These are phyloP conservation scores for Sigmodon hispidus DNA, from an alignment of 2,113 vertebrate species.

Conservation along the genomic window DNA sequence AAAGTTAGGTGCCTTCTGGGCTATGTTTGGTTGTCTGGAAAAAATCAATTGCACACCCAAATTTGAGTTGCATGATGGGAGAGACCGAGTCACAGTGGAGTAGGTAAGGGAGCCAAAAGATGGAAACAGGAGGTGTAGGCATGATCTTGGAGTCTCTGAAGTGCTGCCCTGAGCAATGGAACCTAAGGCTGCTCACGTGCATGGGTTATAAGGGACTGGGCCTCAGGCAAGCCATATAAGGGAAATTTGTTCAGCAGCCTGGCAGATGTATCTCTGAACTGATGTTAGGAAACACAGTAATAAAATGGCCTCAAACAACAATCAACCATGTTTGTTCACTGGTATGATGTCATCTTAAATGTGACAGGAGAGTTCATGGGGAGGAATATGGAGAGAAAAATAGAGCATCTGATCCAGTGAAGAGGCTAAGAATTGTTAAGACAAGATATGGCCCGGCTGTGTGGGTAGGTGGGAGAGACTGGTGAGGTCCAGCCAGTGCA, in stretches of 20 bases:
- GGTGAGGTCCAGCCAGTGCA: neutral
- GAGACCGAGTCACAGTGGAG: neutral
- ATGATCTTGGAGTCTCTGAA: neutral
- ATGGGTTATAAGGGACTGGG: neutral
- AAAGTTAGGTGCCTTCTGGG: neutral
- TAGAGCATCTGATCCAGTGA: neutral
- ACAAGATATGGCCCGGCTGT: neutral
- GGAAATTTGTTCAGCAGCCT: neutral
- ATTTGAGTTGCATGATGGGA: neutral
- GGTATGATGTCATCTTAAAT: neutral
- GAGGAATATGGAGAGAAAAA: neutral
- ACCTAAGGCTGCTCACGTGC: neutral
- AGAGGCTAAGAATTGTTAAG: neutral
- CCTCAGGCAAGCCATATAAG: neutral
- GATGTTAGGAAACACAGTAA: conserved; percentile 30
- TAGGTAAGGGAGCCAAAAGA: neutral
- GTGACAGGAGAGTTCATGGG: neutral
- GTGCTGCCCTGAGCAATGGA: neutral
- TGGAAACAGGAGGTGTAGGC: rapidly evolving
- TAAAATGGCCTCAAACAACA: conserved; percentile 53
- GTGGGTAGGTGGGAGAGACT: neutral
- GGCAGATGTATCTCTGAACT: neutral
- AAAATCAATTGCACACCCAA: neutral
- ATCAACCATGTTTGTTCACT: neutral
- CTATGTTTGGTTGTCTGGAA: neutral